These are phyloP conservation scores for Alethe castanea DNA, from an alignment of 2,113 vertebrate species.

Conservation along the genomic window DNA sequence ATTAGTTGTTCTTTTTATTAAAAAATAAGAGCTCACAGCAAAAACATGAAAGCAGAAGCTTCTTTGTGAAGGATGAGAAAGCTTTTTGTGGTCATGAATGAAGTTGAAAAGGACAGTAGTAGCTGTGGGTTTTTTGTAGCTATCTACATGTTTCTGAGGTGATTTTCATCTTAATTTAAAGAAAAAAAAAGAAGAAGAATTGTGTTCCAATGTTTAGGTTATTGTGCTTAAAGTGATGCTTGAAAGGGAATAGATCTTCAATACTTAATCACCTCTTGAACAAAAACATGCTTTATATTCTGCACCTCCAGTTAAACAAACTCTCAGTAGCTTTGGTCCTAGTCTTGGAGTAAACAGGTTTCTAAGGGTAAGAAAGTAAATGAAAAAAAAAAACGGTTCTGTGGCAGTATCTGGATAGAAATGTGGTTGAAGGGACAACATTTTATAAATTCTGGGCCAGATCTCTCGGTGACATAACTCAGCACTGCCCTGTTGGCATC, in stretches of 20 bases:
- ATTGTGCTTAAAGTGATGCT: background rate
- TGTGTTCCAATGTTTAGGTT: background rate
- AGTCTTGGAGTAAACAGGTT: background rate
- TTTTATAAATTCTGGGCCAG: background rate
- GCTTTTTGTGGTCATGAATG: background rate
- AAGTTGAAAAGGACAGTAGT: background rate
- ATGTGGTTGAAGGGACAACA: background rate
- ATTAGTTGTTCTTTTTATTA: constrained; percentile 38
- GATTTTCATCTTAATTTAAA: background rate
- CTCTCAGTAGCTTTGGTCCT: background rate
- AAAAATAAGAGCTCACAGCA: constrained; percentile 3
- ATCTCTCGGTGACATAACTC: background rate
- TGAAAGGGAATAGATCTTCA: background rate
- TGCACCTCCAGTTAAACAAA: background rate
- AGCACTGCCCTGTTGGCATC: background rate
- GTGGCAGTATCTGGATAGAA: background rate
- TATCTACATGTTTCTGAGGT: background rate
- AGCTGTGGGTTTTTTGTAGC: background rate
- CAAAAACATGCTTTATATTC: background rate
- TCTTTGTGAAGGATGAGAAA: background rate
- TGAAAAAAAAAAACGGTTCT: rapidly evolving
- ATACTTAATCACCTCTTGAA: background rate
- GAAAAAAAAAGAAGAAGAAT: background rate
- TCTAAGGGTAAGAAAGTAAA: background rate
- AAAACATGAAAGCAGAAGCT: background rate